These are phyloP conservation scores for Aelia acuminata DNA, from an alignment of 2,888 invertebrate genomes.

Conservation along the genomic window DNA sequence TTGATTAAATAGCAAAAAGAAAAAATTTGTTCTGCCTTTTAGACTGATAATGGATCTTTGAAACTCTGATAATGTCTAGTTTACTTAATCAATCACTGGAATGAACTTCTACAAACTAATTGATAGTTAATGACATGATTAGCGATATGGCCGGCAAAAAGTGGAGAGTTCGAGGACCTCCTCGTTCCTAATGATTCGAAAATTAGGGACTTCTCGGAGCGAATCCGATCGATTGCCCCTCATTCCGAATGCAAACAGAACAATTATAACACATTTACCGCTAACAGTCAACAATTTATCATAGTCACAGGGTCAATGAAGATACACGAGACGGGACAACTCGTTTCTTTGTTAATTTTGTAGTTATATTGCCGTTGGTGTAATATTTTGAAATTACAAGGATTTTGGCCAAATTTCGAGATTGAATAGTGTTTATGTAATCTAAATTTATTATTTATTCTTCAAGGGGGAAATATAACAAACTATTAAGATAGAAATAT, in stretches of 20 bases:
- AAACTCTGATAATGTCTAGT: not conserved
- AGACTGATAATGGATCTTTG: not conserved
- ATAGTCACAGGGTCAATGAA: not conserved
- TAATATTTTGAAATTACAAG: not conserved
- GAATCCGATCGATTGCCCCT: conserved; percentile 22
- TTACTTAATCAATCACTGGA: not conserved
- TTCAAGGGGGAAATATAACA: no score
- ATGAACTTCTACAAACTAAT: not conserved
- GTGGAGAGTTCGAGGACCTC: not conserved
- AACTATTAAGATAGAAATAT: no score
- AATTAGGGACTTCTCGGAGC: conserved; percentile 20
- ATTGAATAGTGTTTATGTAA: no score
- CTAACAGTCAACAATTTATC: not conserved
- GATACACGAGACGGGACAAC: not conserved
- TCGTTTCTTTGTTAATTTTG: not conserved
- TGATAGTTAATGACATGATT: conserved; percentile 1
- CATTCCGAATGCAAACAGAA: conserved; percentile 38
- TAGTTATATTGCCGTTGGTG: not conserved
- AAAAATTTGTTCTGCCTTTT: not conserved
- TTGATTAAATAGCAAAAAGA: no score
- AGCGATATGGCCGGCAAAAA: conserved; percentile 13
- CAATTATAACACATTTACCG: conserved; percentile 22
- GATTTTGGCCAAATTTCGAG: not conserved
- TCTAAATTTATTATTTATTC: no score
- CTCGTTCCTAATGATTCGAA: conserved; percentile 3